Evolutionary conservation across 2,113 vertebrate genomes (phyloP), one percentile per base, ranked within the genome.

Genomic region (Cacatua alba): DNA sequence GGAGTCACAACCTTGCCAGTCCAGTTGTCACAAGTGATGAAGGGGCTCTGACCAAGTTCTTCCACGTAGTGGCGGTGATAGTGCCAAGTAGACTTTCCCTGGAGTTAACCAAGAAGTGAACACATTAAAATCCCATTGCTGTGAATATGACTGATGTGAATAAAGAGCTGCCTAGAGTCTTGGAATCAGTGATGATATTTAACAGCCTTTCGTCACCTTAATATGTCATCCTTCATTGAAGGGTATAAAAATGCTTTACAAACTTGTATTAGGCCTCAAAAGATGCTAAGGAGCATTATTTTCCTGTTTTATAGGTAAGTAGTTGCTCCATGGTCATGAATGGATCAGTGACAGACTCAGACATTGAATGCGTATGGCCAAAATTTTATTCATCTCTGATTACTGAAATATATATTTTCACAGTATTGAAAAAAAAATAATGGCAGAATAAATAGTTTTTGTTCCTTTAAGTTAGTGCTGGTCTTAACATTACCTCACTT

Each of bases 331-430:
- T 29, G 31, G 46, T 31, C n/a, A 48, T 9, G 31, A 43, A 39
- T n/a, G 59, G 39, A 33, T 69, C 49, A n/a, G 49, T 19, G 49
- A 28, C n/a, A 43, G 39, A 39, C 39, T 59, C 26, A 46, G 63
- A 51, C n/a, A 29, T 0, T 46, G 43, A 68, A 37, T 11, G 35
- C 0, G 0, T 55, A 53, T 29, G 43, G 15, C 35, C 71, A 1
- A 1, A 53, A 24, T 60, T 17, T 70, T 37, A 28, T 70, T 25
- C 35, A 6, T 48, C 46, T 92, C 31, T 65, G 49, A 49, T 70
- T 65, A n/a, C 31, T 74, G 46, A 83, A 86, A 41, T 57, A 29
- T 1, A 48, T 0, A 0, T 69, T 49, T 28, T 63, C 28, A 63
- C 1, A 2, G 33, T 33, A 20, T 26, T 79, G 48, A 46, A 59